These are phyloP conservation scores for Miniopterus natalensis DNA, from an alignment of 2,113 vertebrate species.

Conservation along the genomic window DNA sequence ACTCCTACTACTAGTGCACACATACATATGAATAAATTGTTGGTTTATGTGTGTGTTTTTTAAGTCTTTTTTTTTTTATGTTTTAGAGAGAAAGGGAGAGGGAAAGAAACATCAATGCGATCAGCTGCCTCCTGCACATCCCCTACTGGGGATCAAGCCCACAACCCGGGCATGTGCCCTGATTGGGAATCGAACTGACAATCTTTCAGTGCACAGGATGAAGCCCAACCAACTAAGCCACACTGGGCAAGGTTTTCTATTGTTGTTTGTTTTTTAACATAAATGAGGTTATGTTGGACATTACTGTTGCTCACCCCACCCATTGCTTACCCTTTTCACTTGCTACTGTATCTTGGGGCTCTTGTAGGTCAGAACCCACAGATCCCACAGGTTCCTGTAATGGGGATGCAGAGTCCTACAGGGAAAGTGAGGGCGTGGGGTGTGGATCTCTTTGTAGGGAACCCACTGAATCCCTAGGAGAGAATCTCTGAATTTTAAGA, in stretches of 20 bases:
- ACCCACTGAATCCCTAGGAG: not conserved
- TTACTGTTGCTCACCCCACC: not conserved
- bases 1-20: not conserved
- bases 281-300: not conserved
- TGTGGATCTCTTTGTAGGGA: not conserved
- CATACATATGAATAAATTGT: not conserved
- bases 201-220: too few species aligned
- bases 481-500: not conserved
- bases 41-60: not conserved
- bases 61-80: too few species aligned
- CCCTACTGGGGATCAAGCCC: not conserved
- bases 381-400: not conserved
- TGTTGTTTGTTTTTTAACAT: not conserved
- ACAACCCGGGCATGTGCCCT: not conserved
- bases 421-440: not conserved
- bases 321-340: not conserved
- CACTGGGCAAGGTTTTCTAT: not conserved
- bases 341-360: not conserved
- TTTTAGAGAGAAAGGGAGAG: not conserved
- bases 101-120: not conserved
- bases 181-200: too few species aligned
- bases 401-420: not conserved
- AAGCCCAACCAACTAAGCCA: not conserved
- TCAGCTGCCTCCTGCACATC: not conserved
- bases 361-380: not conserved